Percentiles rank a stretch among this genome's conserved stretches.
phyloP scores from a whole-genome alignment of 2,113 vertebrate species.

The Podarcis raffonei region DNA sequence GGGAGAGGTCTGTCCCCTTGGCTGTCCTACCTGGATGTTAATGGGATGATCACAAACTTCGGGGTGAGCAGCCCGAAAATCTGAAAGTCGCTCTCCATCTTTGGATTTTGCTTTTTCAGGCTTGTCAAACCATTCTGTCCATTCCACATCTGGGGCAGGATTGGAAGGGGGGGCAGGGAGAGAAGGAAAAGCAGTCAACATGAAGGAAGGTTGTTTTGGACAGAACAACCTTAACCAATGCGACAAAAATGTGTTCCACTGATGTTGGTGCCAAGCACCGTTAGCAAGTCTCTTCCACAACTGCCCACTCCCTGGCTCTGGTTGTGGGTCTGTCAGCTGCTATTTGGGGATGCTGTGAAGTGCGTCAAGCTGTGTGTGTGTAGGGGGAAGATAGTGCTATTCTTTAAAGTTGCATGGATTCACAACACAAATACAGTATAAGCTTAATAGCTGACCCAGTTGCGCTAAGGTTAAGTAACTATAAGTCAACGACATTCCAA shows the following conservation, averaged over 20 bases:
- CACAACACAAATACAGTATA: background rate
- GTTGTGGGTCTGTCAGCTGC: constrained; percentile 33
- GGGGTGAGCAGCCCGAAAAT: constrained; percentile 83
- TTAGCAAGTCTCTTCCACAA: constrained; percentile 43
- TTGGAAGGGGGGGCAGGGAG: too few species aligned
- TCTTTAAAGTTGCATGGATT: background rate
- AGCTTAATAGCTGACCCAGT: background rate
- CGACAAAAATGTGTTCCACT: background rate
- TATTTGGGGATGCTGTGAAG: constrained; percentile 37
- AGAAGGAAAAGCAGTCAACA: constrained; percentile 29
- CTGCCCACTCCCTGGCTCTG: constrained; percentile 45
- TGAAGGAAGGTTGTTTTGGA: constrained; percentile 8
- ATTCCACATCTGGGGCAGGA: constrained; percentile 85
- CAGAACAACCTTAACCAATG: background rate
- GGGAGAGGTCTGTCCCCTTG: background rate
- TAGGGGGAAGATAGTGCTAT: background rate
- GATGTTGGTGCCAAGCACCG: constrained; percentile 33
- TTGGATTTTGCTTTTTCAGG: constrained; percentile 83
- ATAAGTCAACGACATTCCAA: background rate
- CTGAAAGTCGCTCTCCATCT: constrained; percentile 90
- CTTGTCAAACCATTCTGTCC: constrained; percentile 93
- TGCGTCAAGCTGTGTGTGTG: constrained; percentile 16
- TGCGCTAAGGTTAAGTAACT: background rate
- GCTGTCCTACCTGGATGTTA: constrained; percentile 88
- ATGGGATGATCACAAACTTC: constrained; percentile 89